These are phyloP conservation scores for Meloe dianella DNA, from an alignment of 2,888 invertebrate genomes.

Conservation along the genomic window DNA sequence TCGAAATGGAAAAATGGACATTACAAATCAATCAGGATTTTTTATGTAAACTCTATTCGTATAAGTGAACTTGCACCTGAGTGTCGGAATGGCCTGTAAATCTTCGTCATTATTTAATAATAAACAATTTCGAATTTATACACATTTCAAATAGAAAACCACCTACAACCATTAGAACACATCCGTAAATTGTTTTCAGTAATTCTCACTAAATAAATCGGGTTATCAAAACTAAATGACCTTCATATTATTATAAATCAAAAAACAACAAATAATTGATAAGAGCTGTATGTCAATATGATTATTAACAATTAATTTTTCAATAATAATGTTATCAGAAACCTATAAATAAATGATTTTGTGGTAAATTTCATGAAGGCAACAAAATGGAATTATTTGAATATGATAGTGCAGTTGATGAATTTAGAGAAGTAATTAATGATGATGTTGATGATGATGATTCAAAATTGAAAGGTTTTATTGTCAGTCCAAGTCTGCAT, in stretches of 20 bases:
- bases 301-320: background rate
- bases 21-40: too few species aligned
- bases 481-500: background rate
- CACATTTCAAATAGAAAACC: too few species aligned
- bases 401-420: slow-evolving; percentile 20
- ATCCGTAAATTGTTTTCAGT: background rate
- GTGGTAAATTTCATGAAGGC: background rate
- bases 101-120: too few species aligned
- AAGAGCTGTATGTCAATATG: background rate
- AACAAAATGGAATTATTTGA: slow-evolving; percentile 18
- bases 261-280: slow-evolving; percentile 1
- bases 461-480: background rate
- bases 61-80: too few species aligned
- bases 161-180: too few species aligned
- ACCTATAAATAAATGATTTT: background rate
- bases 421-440: slow-evolving; percentile 19
- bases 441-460: background rate
- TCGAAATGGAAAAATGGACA: too few species aligned
- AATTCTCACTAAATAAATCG: too few species aligned
- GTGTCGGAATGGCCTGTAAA: too few species aligned
- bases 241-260: background rate
- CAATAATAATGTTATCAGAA: background rate
- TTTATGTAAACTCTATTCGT: too few species aligned
- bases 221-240: background rate
- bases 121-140: too few species aligned